phyloP scores from a whole-genome alignment of 2,888 invertebrate genomes.

The Laspeyria flexula region DNA sequence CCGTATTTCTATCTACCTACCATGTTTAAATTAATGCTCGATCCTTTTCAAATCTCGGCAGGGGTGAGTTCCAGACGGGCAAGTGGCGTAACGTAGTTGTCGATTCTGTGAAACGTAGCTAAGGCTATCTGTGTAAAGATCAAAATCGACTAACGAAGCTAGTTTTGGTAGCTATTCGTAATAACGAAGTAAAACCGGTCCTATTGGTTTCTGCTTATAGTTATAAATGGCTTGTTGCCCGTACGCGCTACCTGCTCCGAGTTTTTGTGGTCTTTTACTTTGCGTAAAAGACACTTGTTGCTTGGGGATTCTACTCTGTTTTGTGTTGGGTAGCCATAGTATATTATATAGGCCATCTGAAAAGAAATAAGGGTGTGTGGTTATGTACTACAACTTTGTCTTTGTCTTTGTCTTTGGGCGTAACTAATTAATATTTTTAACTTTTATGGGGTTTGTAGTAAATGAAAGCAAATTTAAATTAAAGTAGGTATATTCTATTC shows the following conservation, averaged over 20 bases:
- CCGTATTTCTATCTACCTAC: too few species aligned
- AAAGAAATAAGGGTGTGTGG: slow-evolving; percentile 10
- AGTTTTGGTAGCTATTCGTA: slow-evolving; percentile 53
- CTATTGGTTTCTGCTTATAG: slow-evolving; percentile 67
- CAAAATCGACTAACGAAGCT: slow-evolving; percentile 57
- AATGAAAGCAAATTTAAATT: too few species aligned
- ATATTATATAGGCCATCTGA: slow-evolving; percentile 39
- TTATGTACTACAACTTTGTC: not conserved
- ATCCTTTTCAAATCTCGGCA: slow-evolving; percentile 75
- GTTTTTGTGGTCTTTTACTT: slow-evolving; percentile 80
- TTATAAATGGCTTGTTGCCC: slow-evolving; percentile 68
- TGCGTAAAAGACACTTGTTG: slow-evolving; percentile 82
- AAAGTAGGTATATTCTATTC: too few species aligned
- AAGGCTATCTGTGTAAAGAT: slow-evolving; percentile 53
- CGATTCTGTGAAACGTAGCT: slow-evolving; percentile 43
- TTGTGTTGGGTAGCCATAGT: slow-evolving; percentile 50
- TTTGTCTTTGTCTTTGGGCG: too few species aligned
- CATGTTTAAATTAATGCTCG: slow-evolving; percentile 47
- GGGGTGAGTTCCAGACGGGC: slow-evolving; percentile 69
- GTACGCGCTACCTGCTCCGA: slow-evolving; percentile 73
- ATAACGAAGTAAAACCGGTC: slow-evolving; percentile 69
- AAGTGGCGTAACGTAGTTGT: slow-evolving; percentile 47
- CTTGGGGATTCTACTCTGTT: slow-evolving; percentile 68
- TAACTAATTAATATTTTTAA: too few species aligned
- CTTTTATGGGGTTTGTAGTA: too few species aligned